Evolutionary conservation across 2,797 vertebrate species (phyloP).

Genomic region (Fratercula arctica): DNA sequence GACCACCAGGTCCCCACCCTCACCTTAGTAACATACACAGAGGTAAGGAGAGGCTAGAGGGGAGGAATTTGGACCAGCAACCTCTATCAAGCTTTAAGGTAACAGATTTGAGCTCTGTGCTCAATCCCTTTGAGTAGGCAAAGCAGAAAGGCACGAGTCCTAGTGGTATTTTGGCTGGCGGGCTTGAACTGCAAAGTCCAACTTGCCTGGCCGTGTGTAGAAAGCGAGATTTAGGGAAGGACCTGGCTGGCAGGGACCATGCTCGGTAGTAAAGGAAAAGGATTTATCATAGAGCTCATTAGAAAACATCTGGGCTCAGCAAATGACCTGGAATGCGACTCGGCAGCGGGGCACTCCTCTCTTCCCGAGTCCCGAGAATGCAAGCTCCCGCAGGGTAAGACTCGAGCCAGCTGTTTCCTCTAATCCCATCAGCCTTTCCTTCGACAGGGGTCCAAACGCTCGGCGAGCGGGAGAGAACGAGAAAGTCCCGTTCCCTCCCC

Average conservation of each 20-base stretch:
- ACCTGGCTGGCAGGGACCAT: conserved; percentile 32
- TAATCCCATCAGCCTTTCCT: conserved; percentile 66
- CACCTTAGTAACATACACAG: fast-evolving
- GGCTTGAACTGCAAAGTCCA: background rate
- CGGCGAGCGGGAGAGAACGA: background rate
- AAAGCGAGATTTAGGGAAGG: background rate
- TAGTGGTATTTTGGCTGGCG: fast-evolving
- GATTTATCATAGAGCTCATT: conserved; percentile 57
- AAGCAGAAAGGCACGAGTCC: background rate
- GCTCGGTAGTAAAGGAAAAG: conserved; percentile 6
- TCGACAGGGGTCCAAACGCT: conserved; percentile 39
- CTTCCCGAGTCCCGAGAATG: conserved; percentile 52
- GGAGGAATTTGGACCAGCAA: background rate
- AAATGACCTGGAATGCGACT: conserved; percentile 73
- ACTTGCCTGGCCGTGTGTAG: background rate
- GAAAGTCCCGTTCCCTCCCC: background rate
- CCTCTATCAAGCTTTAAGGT: background rate
- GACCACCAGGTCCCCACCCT: background rate
- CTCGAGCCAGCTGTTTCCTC: conserved; percentile 75
- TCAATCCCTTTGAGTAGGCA: background rate
- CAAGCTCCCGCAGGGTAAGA: conserved; percentile 60
- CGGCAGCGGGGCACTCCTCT: conserved; percentile 62
- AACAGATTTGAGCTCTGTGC: background rate
- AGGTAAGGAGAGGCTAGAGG: background rate
- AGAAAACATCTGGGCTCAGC: conserved; percentile 78